Evolutionary conservation across 1,140 invertebrate genomes (phyloP), one percentile per base, ranked within the genome.

Genomic region (Anastrepha obliqua): DNA sequence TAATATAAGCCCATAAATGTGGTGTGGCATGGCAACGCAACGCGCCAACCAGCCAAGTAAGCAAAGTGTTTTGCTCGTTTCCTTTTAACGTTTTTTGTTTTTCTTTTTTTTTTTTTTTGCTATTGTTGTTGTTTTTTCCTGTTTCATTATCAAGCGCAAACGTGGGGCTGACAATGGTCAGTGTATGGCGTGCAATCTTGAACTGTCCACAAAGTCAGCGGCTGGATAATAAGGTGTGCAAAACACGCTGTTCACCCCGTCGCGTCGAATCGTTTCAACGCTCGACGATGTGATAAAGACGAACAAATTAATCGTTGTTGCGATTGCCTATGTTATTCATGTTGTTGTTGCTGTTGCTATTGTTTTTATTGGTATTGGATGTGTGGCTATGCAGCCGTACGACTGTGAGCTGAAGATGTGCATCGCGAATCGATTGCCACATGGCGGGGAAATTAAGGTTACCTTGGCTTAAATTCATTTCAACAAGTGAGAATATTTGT

Each of bases 1-100:
- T 92, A 92, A 92, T 92, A 86, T 86, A 92, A 86, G 92, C 90
- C 91, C 91, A 92, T 92, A 92, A 92, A 91, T 90, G 91, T 89
- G 90, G 88, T 88, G 87, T 89, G 87, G 88, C 42, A n/a, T 20
- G 74, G 74, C 74, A 81, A 9, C 47, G 74, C 74, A 81, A 55
- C 17, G 47, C 74, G 11, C n/a, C 74, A 55, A 13, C 47, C 47
- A 74, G 67, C 15, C 67, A 74, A 44, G 42, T 42, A 20, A 7
- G 0, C 55, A 55, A 20, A 3, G 2, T 7, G 47, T 55, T 13
- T 78, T 55, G 51, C 51, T 55, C 11, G 0, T 55, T 55, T 55
- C 11, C 78, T 89, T 89, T 87, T 86, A 39, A 29, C 29, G 29
- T 29, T 29, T 29, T 29, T 29, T 29, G 29, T 29, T 29, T 29